phyloP scores from a whole-genome alignment of 2,888 invertebrate genomes.

The Quadroppia sp. region DNA sequence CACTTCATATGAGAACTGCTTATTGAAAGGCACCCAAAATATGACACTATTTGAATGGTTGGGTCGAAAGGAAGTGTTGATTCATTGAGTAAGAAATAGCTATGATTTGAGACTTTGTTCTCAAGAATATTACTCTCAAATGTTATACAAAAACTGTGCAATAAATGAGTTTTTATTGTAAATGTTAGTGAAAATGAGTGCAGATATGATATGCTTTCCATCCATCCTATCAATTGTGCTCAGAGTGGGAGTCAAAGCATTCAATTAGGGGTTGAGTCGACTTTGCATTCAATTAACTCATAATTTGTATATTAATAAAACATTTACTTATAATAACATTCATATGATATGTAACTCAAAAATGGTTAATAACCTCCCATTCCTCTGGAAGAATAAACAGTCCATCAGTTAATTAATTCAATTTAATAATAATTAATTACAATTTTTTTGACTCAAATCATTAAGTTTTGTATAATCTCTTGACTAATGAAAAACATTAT shows the following conservation, averaged over 20 bases:
- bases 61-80: slow-evolving; percentile 8
- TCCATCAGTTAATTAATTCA: no score
- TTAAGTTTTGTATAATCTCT: no score
- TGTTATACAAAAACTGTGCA: not conserved
- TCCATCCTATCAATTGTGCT: not conserved
- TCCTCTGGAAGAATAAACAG: no score
- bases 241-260: not conserved
- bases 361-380: no score
- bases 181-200: not conserved
- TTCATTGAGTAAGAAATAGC: slow-evolving; percentile 21
- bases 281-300: not conserved
- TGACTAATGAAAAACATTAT: no score
- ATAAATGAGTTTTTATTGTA: not conserved
- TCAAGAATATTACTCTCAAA: not conserved
- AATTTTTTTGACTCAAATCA: no score
- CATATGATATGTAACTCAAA: no score
- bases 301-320: no score
- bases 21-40: not conserved
- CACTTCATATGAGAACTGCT: no score
- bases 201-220: not conserved
- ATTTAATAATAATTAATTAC: no score
- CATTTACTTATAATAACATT: no score
- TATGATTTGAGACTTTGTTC: not conserved
- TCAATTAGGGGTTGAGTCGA: not conserved
- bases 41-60: not conserved